These are phyloP conservation scores for Phalangium opilio DNA, from an alignment of 2,888 invertebrate species.

Conservation along the genomic window DNA sequence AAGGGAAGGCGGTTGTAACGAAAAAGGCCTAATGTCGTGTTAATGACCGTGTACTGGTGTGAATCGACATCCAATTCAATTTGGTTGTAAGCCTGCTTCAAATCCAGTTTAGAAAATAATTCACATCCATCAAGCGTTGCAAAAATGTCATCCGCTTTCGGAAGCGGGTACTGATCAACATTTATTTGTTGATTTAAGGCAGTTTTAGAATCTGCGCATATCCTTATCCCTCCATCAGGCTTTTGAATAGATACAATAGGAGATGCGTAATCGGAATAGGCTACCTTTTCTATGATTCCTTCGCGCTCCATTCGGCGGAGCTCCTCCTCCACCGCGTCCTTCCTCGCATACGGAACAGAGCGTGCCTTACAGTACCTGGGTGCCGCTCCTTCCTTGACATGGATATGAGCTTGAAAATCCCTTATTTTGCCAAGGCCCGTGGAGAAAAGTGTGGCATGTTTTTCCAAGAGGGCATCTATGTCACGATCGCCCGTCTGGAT, in stretches of 20 bases:
- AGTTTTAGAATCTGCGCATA: neutral
- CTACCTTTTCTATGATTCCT: neutral
- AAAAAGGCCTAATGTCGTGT: too few species aligned
- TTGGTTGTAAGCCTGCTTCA: too few species aligned
- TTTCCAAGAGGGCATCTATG: too few species aligned
- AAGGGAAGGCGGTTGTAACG: too few species aligned
- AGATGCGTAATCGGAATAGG: slow-evolving; percentile 3
- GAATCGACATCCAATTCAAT: too few species aligned
- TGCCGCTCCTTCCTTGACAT: too few species aligned
- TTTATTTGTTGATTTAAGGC: neutral
- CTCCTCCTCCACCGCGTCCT: neutral
- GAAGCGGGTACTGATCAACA: neutral
- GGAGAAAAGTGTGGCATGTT: too few species aligned
- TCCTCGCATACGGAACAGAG: slow-evolving; percentile 11
- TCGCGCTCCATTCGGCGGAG: slow-evolving; percentile 21
- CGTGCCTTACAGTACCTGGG: slow-evolving; percentile 26
- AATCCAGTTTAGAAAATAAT: too few species aligned
- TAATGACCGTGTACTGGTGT: too few species aligned
- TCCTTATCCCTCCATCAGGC: neutral
- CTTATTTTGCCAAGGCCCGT: too few species aligned
- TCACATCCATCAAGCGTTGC: neutral
- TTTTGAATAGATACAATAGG: neutral
- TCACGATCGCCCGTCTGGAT: too few species aligned
- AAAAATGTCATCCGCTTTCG: slow-evolving; percentile 1
- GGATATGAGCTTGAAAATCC: too few species aligned